Percentiles rank a stretch among this genome's conserved stretches.
Evolutionary conservation across 2,797 vertebrate genomes (phyloP).

Genomic region (Propithecus perrieri): DNA sequence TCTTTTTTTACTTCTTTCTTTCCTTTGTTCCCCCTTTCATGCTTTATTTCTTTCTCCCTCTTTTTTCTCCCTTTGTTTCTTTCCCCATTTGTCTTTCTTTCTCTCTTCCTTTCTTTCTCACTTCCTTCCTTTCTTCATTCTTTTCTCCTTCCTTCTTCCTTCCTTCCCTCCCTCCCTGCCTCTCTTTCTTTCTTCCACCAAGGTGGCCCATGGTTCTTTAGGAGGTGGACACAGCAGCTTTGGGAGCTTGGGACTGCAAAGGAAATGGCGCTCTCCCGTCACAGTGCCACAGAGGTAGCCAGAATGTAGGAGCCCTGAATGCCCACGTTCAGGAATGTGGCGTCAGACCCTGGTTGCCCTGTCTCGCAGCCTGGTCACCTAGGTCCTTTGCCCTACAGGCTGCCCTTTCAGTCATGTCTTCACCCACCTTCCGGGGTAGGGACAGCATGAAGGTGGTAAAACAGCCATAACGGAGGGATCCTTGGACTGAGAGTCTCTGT

Average conservation of each 20-base stretch:
- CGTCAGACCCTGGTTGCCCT: not conserved
- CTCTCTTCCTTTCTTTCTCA: too few relatives aligned
- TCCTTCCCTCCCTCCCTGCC: too few relatives aligned
- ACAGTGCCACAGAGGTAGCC: not conserved
- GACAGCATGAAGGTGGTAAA: not conserved
- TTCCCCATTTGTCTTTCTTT: too few relatives aligned
- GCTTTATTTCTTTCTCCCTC: not conserved
- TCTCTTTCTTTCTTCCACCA: not conserved
- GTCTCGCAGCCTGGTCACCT: not conserved
- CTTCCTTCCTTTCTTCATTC: not conserved
- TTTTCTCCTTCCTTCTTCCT: not conserved
- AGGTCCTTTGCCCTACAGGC: not conserved
- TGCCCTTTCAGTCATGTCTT: not conserved
- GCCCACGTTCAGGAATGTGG: not conserved
- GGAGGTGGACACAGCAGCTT: not conserved
- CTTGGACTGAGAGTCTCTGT: not conserved
- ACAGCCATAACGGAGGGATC: not conserved
- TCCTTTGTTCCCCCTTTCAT: too few relatives aligned
- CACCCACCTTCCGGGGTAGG: not conserved
- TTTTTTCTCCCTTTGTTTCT: too few relatives aligned
- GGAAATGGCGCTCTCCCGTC: not conserved
- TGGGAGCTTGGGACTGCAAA: not conserved
- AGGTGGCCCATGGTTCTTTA: not conserved
- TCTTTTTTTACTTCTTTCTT: too few relatives aligned
- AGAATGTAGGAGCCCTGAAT: not conserved